Evolutionary conservation across 64 coral and sea anemone species (phyloP), one percentile per base, ranked within the genome.

Genomic region (Montipora capricornis): DNA sequence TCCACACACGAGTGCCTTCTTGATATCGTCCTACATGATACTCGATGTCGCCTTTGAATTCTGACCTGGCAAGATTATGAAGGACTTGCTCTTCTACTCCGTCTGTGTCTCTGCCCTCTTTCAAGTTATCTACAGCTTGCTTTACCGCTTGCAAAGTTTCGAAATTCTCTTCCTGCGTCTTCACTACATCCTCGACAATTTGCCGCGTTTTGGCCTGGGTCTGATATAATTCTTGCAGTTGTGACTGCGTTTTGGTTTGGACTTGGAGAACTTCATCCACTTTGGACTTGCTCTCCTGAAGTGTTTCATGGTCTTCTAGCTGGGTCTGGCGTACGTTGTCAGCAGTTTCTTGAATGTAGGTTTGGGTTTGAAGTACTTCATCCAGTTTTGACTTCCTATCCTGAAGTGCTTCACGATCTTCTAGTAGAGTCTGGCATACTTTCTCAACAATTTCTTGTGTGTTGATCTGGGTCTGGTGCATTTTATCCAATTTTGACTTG

Each of bases 1-100:
- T 83, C 90, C 90, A 92, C 74, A 46, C 49, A 61, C 90, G 90
- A 29, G 90, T 92, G 14, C 80, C 81, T 83, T 44, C 52, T 52
- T 62, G 53, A 59, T 29, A 83, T 67, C 37, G 49, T 20, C 14
- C 15, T 2, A 20, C 81, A 22, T 83, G 37, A 5, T 57, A 13
- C 37, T 66, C 53, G 3, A 83, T 67, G 51, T 83, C 81, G 3
- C 81, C 81, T 83, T 61, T n/a, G 17, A 83, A 83, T 24, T 83
- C 81, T 17, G 81, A 83, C n/a, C 20, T 58, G 17, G n/a, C 62
- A 9, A 83, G 81, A 5, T 57, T 22, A 5, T 61, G 49, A 8
- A 83, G 37, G 49, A 83, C 15, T 17, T 62, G 8, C n/a, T 83
- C 68, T 70, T 9, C 44, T 70, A 10, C 19, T 7, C 1, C 9